Conservation (phyloP, 1,140 invertebrate genomes). For the Lepeophtheirus salmonis region DNA sequence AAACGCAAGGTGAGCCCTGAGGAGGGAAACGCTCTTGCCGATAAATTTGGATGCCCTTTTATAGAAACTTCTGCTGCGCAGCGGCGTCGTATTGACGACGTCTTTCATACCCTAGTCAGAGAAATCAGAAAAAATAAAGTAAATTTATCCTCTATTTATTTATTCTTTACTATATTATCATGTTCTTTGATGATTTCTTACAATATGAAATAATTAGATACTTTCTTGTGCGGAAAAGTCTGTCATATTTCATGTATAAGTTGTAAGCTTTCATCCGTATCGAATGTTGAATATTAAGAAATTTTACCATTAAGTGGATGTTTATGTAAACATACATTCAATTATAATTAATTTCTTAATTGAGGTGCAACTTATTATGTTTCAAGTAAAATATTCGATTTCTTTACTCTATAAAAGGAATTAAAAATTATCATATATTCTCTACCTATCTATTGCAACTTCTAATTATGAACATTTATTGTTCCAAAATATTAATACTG, state of each 20-base stretch:
- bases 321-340: no score
- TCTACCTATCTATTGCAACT: no score
- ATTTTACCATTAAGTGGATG: background rate
- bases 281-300: background rate
- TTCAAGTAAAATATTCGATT: no score
- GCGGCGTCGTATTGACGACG: slow-evolving; percentile 23
- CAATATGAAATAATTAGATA: no score
- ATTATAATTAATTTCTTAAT: no score
- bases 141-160: background rate
- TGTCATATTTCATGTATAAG: background rate
- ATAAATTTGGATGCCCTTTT: slow-evolving; percentile 23
- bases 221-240: no score
- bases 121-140: slow-evolving; percentile 25
- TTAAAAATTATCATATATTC: no score
- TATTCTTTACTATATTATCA: background rate
- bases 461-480: no score
- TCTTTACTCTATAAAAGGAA: no score
- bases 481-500: no score
- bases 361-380: no score
- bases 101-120: slow-evolving; percentile 29
- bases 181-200: background rate
- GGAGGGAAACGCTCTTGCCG: slow-evolving; percentile 21
- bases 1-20: slow-evolving; percentile 34
- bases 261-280: background rate
- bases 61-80: slow-evolving; percentile 24